Conservation (phyloP, 2,888 invertebrate species). For the Meganola albula region DNA sequence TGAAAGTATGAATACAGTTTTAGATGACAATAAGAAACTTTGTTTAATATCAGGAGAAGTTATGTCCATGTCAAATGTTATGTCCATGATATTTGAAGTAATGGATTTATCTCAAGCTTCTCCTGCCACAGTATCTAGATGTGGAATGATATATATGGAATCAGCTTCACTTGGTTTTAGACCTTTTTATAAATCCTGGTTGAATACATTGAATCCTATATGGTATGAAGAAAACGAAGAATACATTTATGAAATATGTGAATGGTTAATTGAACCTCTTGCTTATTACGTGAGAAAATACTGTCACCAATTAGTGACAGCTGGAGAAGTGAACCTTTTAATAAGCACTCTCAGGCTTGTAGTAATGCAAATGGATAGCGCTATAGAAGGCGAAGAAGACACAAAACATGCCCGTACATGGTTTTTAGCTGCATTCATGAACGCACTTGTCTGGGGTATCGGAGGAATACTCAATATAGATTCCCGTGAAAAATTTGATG, state of each 20-base stretch:
- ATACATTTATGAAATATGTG: conserved; percentile 79
- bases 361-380: conserved; percentile 87
- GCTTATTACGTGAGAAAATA: conserved; percentile 84
- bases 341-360: conserved; percentile 84
- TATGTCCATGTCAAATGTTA: conserved; percentile 86
- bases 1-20: conserved; percentile 92
- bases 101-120: conserved; percentile 91
- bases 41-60: conserved; percentile 93
- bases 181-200: conserved; percentile 89
- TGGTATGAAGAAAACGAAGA: conserved; percentile 81
- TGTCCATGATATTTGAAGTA: conserved; percentile 94
- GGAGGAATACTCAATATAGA: conserved; percentile 87
- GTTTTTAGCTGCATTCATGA: conserved; percentile 86
- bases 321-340: conserved; percentile 84
- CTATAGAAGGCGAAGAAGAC: conserved; percentile 83
- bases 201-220: conserved; percentile 78
- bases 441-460: conserved; percentile 89
- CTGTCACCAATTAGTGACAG: conserved; percentile 81
- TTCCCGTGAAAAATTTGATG: conserved; percentile 83
- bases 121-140: conserved; percentile 92
- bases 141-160: conserved; percentile 95
- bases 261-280: conserved; percentile 89
- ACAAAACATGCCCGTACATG: conserved; percentile 82
- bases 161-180: conserved; percentile 89
- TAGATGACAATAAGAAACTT: conserved; percentile 92